These are phyloP conservation scores for Ceratotherium simum DNA, from an alignment of 2,113 vertebrate genomes.

Conservation along the genomic window DNA sequence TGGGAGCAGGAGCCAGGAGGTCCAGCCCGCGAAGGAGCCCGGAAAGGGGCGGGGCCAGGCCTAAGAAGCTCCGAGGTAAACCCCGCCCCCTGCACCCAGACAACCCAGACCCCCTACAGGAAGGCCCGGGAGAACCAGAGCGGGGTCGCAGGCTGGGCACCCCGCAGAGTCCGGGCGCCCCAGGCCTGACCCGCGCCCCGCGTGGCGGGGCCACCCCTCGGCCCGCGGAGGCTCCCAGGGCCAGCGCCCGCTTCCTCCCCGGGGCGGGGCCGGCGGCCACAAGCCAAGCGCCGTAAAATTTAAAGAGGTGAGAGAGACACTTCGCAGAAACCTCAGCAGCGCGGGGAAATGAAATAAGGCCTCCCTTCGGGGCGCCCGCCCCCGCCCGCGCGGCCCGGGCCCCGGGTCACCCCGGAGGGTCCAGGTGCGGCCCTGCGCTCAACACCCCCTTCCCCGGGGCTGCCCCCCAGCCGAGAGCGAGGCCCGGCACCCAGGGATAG, in stretches of 20 bases:
- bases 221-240: constrained; percentile 83
- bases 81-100: neutral
- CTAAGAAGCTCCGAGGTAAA: fast-evolving
- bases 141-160: neutral
- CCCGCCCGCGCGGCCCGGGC: constrained; percentile 55
- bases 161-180: neutral
- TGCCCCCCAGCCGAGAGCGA: neutral
- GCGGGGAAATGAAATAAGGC: constrained; percentile 92
- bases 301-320: constrained; percentile 99
- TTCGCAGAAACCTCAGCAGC: constrained; percentile 94
- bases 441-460: neutral
- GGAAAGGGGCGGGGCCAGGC: neutral
- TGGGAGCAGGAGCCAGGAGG: neutral
- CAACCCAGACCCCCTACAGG: fast-evolving
- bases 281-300: constrained; percentile 96
- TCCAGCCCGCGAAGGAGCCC: neutral
- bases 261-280: constrained; percentile 91
- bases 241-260: constrained; percentile 91
- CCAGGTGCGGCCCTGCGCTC: constrained; percentile 54
- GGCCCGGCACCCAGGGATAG: neutral
- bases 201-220: neutral
- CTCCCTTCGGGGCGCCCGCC: constrained; percentile 86
- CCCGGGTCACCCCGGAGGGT: constrained; percentile 58
- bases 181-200: neutral
- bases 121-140: neutral